Evolutionary conservation across 2,797 vertebrate genomes (phyloP).

Genomic region (Brotula barbata): DNA sequence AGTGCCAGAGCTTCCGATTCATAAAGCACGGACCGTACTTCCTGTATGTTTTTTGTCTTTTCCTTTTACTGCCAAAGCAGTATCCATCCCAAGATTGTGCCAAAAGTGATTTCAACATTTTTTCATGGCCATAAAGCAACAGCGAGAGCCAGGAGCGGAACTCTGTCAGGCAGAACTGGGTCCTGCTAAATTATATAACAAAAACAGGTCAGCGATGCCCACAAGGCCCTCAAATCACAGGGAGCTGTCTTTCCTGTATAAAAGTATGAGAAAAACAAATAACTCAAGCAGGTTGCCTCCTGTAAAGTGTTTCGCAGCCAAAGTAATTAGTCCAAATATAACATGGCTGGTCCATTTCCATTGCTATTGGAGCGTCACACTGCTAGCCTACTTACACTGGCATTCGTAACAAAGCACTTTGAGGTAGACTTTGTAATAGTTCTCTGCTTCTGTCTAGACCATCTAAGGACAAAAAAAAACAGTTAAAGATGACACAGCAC

Average conservation of each 20-base stretch:
- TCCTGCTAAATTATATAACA: slow-evolving; percentile 20
- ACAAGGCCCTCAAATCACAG: slow-evolving; percentile 20
- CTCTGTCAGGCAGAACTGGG: slow-evolving; percentile 21
- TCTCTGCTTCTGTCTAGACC: no score
- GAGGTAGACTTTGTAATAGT: no score
- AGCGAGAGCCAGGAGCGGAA: slow-evolving; percentile 6
- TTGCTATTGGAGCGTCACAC: no score
- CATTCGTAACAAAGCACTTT: no score
- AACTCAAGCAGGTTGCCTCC: no score
- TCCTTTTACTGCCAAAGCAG: slow-evolving; percentile 4
- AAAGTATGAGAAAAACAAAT: no score
- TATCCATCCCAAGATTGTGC: slow-evolving; percentile 9
- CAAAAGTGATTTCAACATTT: slow-evolving; percentile 18
- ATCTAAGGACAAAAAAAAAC: no score
- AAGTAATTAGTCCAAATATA: no score
- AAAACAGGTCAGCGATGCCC: slow-evolving; percentile 20
- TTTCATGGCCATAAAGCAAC: slow-evolving; percentile 11
- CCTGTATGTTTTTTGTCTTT: not conserved
- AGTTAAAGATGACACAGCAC: no score
- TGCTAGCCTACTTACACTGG: no score
- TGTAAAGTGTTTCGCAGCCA: no score
- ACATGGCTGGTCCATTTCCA: no score
- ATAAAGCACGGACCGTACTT: not conserved
- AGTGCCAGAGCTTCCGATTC: slow-evolving; percentile 7
- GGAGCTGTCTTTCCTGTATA: not conserved